Evolutionary conservation across 2,888 invertebrate genomes (phyloP), one percentile per base, ranked within the genome.

Genomic region (Melieria picta): DNA sequence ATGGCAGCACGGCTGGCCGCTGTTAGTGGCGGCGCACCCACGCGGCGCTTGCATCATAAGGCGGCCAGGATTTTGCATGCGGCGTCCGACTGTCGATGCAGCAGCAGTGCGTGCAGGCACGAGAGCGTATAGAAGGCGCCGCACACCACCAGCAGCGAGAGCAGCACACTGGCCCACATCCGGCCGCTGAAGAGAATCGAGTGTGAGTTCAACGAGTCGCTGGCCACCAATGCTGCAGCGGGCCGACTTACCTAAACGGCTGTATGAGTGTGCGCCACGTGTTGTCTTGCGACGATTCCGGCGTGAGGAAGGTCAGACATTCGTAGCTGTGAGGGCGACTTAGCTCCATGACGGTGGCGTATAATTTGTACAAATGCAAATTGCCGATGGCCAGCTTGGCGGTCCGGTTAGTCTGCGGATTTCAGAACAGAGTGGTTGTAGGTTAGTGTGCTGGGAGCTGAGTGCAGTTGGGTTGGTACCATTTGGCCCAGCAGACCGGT

Each of bases 241-340:
- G 0, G 30, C 3, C 30, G 30, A 30, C 30, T 30, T 30, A 30
- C 30, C 30, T 91, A 80, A 95, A 94, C 1, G 95, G 95, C 77
- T 93, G 87, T 79, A 94, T 91, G 7, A 95, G 88, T 0, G 94
- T 93, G 84, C 92, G 93, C 95, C 95, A 95, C 1, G 94, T 93
- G 79, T 94, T 94, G 81, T 95, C 94, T 2, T 90, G 91, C 16
- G 93, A 87, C 0, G 94, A 91, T 85, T 94, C 94, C 0, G 94
- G 94, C 0, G 95, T 94, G 16, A 95, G 84, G 81, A 95, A 95
- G 0, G 95, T 95, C 79, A 94, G 89, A 80, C 95, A 95, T 81
- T 94, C 93, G 0, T 93, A 91, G n/a, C 91, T 93, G 75, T 95
- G 95, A 0, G 95, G 94, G 62, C 90, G 88, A 67, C 92, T 93